phyloP scores from a whole-genome alignment of 2,113 vertebrate genomes.

The Toxostoma redivivum region DNA sequence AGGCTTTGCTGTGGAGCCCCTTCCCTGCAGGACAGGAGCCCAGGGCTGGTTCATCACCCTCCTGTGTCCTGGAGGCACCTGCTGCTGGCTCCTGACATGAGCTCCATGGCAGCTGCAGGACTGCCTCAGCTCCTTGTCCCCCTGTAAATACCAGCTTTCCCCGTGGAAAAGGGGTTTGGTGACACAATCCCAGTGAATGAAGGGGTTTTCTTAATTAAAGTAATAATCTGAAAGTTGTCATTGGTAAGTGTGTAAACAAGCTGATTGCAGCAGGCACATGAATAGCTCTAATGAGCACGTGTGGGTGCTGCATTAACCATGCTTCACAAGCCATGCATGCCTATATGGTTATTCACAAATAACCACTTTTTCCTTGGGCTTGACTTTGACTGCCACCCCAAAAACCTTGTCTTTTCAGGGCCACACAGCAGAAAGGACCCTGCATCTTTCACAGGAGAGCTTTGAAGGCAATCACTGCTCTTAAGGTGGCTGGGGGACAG shows the following conservation, averaged over 20 bases:
- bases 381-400: neutral
- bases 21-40: rapidly evolving
- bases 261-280: constrained; percentile 62
- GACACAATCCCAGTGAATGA: constrained; percentile 53
- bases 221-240: constrained; percentile 69
- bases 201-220: constrained; percentile 73
- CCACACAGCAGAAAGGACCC: neutral
- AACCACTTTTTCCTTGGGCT: constrained; percentile 35
- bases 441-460: neutral
- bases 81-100: neutral
- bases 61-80: neutral
- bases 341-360: constrained; percentile 59
- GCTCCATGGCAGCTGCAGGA: neutral
- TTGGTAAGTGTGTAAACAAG: constrained; percentile 73
- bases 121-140: constrained; percentile 24
- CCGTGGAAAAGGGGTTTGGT: constrained; percentile 32
- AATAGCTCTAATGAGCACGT: constrained; percentile 76
- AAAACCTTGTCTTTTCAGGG: neutral
- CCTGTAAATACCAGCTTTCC: constrained; percentile 31
- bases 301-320: constrained; percentile 74
- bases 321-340: constrained; percentile 69
- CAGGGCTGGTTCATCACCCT: neutral
- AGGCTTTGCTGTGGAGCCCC: neutral
- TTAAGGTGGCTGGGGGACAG: neutral
- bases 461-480: neutral